A percentile compares a stretch with the other conserved stretches of the same genome.
phyloP scores from a whole-genome alignment of 1,140 invertebrate species.

The Papilio helenus region DNA sequence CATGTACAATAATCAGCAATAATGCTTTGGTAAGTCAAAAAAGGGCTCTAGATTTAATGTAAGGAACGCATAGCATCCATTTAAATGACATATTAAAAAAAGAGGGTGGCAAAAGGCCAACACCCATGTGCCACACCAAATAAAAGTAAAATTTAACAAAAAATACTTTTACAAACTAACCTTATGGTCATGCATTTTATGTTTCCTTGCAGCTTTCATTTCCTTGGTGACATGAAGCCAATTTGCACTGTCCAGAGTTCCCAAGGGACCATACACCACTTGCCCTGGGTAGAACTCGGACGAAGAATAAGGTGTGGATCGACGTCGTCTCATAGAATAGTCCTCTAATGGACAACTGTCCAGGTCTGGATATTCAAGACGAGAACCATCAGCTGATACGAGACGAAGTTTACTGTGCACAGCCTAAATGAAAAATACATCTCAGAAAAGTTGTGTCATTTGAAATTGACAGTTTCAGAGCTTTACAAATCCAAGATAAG shows the following conservation, averaged over 20 bases:
- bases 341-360: conserved; percentile 86
- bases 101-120: too few relatives aligned
- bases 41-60: too few relatives aligned
- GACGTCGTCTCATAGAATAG: conserved; percentile 75
- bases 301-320: conserved; percentile 72
- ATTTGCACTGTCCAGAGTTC: conserved; percentile 88
- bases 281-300: conserved; percentile 91
- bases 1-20: too few relatives aligned
- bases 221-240: conserved; percentile 91
- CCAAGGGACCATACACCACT: conserved; percentile 87
- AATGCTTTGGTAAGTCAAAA: too few relatives aligned
- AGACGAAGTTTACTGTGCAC: conserved; percentile 87
- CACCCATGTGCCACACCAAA: too few relatives aligned
- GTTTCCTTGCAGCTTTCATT: conserved; percentile 87
- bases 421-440: conserved; percentile 65
- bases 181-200: conserved; percentile 84
- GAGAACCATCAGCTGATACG: conserved; percentile 86
- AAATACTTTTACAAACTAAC: conserved; percentile 45
- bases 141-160: too few relatives aligned
- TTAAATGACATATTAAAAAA: too few relatives aligned
- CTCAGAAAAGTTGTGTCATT: not conserved
- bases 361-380: conserved; percentile 86
- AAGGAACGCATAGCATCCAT: too few relatives aligned
- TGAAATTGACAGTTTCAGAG: not conserved
- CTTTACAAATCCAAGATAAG: not conserved